Evolutionary conservation across 2,797 vertebrate genomes (phyloP).

Genomic region (Urophycis tenuis): DNA sequence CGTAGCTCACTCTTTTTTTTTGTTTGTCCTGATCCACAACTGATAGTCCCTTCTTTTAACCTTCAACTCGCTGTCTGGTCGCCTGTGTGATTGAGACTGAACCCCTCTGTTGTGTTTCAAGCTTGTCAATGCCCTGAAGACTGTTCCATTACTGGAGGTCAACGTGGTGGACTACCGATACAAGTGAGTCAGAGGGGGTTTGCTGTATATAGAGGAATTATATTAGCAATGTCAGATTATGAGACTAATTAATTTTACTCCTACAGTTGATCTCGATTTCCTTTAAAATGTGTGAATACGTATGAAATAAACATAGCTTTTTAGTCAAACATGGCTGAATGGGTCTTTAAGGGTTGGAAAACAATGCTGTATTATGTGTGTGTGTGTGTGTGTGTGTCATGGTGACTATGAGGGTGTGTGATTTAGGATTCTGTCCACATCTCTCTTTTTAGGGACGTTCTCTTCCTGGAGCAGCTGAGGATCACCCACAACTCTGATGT

Average conservation of each 20-base stretch:
- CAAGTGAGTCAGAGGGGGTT: conserved; percentile 74
- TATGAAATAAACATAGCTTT: background rate
- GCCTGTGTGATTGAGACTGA: conserved; percentile 52
- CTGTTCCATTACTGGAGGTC: conserved; percentile 82
- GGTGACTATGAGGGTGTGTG: no score
- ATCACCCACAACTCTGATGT: conserved; percentile 95
- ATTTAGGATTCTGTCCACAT: background rate
- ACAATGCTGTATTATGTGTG: no score
- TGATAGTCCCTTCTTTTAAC: conserved; percentile 4
- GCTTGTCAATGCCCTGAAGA: conserved; percentile 90
- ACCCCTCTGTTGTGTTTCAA: conserved; percentile 57
- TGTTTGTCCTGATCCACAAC: conserved; percentile 8
- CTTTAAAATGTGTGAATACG: background rate
- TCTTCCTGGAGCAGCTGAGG: conserved; percentile 84
- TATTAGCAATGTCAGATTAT: no score
- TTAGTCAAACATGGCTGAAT: background rate
- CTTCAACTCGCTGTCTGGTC: conserved; percentile 57
- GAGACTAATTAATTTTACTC: no score
- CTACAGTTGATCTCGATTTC: no score
- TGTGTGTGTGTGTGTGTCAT: no score
- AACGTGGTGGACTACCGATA: conserved; percentile 96
- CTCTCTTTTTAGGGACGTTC: conserved; percentile 74
- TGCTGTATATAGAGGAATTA: background rate
- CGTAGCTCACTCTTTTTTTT: background rate
- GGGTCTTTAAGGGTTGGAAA: background rate